These are phyloP conservation scores for Trichonephila inaurata DNA, from an alignment of 1,140 invertebrate genomes.

Conservation along the genomic window DNA sequence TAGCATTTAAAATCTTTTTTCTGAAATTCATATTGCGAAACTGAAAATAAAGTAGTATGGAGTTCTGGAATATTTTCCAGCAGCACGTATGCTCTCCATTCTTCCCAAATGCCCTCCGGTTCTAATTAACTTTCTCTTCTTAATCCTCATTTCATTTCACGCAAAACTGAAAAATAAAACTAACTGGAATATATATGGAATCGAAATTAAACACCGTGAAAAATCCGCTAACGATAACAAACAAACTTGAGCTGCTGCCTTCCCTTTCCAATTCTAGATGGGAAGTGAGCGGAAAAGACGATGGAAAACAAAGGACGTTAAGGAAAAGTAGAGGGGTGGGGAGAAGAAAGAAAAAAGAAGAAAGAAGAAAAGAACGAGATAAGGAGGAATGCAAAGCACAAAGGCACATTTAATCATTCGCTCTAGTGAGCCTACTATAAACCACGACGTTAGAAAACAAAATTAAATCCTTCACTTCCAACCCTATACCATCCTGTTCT, in stretches of 20 bases:
- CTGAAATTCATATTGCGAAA: not conserved
- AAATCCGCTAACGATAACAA: constrained; percentile 38
- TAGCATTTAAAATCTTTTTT: not conserved
- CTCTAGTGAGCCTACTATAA: constrained; percentile 42
- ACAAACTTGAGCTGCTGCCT: not conserved
- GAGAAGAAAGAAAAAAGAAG: not conserved
- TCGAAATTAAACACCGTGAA: constrained; percentile 68
- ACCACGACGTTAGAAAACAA: constrained; percentile 68
- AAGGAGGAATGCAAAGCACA: constrained; percentile 55
- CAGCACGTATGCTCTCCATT: too few relatives aligned
- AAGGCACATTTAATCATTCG: constrained; percentile 70
- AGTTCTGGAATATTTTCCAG: not conserved
- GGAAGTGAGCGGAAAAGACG: not conserved
- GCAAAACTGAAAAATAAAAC: constrained; percentile 1
- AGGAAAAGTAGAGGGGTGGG: not conserved
- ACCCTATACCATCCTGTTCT: not conserved
- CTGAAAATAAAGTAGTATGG: not conserved
- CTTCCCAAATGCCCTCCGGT: not conserved
- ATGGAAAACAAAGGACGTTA: not conserved
- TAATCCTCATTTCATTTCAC: constrained; percentile 28
- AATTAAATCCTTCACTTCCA: constrained; percentile 55
- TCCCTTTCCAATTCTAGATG: too few relatives aligned
- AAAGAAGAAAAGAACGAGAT: not conserved
- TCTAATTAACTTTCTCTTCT: constrained; percentile 56
- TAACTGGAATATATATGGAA: constrained; percentile 36